Evolutionary conservation across 1,140 invertebrate species (phyloP).

Genomic region (Asobara japonica): DNA sequence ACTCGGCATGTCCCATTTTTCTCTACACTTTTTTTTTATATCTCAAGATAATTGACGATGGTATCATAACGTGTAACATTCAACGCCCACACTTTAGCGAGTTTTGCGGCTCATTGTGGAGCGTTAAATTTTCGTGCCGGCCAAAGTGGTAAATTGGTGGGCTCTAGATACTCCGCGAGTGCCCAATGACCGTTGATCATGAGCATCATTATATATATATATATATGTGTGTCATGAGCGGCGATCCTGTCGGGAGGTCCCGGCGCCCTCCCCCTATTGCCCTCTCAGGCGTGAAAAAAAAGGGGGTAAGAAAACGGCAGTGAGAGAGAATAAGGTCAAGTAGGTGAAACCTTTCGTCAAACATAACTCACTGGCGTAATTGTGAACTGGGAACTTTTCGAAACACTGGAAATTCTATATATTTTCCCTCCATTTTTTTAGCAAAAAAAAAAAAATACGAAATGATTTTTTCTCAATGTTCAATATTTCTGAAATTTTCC

Average conservation of each 20-base stretch:
- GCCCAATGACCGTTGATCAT: slow-evolving; percentile 32
- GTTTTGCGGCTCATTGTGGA: slow-evolving; percentile 5
- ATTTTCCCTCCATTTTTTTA: too few species aligned
- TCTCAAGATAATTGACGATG: background rate
- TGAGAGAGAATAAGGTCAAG: too few species aligned
- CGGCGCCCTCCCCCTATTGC: background rate
- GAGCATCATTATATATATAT: slow-evolving; percentile 27
- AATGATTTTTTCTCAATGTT: too few species aligned
- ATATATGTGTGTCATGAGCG: slow-evolving; percentile 14
- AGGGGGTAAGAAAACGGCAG: background rate
- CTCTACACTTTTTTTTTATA: background rate
- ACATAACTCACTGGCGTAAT: too few species aligned
- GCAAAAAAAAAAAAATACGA: too few species aligned
- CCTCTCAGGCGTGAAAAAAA: slow-evolving; percentile 3
- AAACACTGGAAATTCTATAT: too few species aligned
- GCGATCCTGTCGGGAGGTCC: background rate
- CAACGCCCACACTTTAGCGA: slow-evolving; percentile 8
- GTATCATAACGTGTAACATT: slow-evolving; percentile 13
- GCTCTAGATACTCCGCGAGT: slow-evolving; percentile 7
- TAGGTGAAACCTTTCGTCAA: too few species aligned
- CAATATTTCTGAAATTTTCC: too few species aligned
- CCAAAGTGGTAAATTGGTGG: slow-evolving; percentile 32
- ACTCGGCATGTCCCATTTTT: too few species aligned
- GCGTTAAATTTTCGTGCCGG: slow-evolving; percentile 20
- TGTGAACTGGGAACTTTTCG: too few species aligned